Percentiles rank a stretch among this genome's conserved stretches.
Conservation (phyloP, 2,797 vertebrate species). For the Falco biarmicus region DNA sequence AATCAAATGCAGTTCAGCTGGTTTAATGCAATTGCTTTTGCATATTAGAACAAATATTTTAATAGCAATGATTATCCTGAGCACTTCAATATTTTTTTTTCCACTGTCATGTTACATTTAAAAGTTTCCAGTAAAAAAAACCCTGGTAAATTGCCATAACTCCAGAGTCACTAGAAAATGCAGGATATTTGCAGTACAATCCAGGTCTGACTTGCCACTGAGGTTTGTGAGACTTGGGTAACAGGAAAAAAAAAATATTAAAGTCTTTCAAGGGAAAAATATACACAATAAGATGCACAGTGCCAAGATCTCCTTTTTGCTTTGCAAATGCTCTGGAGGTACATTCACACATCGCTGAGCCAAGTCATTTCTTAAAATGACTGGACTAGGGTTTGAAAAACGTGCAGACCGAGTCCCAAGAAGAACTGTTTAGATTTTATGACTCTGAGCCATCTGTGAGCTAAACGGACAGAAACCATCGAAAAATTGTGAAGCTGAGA, state of each 20-base stretch:
- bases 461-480: background rate
- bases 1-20: background rate
- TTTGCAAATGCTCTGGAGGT: slow-evolving; percentile 40
- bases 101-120: background rate
- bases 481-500: background rate
- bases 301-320: slow-evolving; percentile 36
- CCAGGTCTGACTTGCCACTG: background rate
- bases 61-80: background rate
- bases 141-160: background rate
- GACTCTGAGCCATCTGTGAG: slow-evolving; percentile 40
- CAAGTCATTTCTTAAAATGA: slow-evolving; percentile 50
- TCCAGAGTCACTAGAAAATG: background rate
- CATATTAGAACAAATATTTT: background rate
- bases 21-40: background rate
- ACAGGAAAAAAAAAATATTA: background rate
- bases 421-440: slow-evolving; percentile 24
- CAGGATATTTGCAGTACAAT: background rate
- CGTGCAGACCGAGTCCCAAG: slow-evolving; percentile 39
- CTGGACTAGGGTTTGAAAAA: slow-evolving; percentile 34
- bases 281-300: slow-evolving; percentile 1
- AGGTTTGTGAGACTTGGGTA: background rate
- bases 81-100: background rate
- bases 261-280: slow-evolving; percentile 47
- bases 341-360: slow-evolving; percentile 24
- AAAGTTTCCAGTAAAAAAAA: background rate